A percentile compares a stretch with the other conserved stretches of the same genome.
Evolutionary conservation across 2,888 invertebrate genomes (phyloP).

Genomic region (Nomada flava): DNA sequence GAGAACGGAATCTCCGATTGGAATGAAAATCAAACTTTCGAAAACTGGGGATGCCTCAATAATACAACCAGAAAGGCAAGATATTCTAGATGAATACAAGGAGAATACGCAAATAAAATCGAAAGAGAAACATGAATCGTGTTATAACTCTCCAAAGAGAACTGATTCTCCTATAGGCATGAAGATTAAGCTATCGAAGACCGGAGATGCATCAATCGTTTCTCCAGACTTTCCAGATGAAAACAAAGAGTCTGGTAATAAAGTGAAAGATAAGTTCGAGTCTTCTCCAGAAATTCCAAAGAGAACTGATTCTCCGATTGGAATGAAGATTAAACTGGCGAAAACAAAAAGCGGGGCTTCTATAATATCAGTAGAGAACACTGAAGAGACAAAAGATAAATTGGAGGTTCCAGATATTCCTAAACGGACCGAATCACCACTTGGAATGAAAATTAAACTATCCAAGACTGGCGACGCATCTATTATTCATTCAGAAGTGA

Average conservation of each 20-base stretch:
- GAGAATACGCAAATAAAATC: conserved; percentile 52
- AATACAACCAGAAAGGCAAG: conserved; percentile 71
- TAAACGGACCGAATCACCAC: conserved; percentile 78
- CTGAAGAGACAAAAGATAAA: conserved; percentile 67
- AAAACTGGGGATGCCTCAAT: conserved; percentile 78
- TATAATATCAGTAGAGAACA: conserved; percentile 69
- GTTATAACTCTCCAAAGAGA: conserved; percentile 59
- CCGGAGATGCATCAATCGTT: conserved; percentile 76
- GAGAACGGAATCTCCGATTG: conserved; percentile 74
- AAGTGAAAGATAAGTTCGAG: conserved; percentile 70
- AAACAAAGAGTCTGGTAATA: conserved; percentile 65
- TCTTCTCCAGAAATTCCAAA: conserved; percentile 71
- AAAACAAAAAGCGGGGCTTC: conserved; percentile 75
- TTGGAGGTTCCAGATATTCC: conserved; percentile 69
- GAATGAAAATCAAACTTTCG: conserved; percentile 81
- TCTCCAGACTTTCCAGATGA: conserved; percentile 69
- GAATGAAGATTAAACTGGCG: conserved; percentile 81
- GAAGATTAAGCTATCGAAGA: conserved; percentile 80
- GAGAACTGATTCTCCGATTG: conserved; percentile 79
- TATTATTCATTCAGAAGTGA: conserved; percentile 75
- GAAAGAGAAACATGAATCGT: conserved; percentile 61
- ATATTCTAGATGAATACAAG: conserved; percentile 60
- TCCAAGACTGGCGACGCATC: conserved; percentile 76
- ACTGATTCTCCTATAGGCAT: conserved; percentile 78
- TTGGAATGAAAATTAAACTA: conserved; percentile 82